These are phyloP conservation scores for Ips typographus DNA, from an alignment of 1,140 invertebrate genomes.

Conservation along the genomic window DNA sequence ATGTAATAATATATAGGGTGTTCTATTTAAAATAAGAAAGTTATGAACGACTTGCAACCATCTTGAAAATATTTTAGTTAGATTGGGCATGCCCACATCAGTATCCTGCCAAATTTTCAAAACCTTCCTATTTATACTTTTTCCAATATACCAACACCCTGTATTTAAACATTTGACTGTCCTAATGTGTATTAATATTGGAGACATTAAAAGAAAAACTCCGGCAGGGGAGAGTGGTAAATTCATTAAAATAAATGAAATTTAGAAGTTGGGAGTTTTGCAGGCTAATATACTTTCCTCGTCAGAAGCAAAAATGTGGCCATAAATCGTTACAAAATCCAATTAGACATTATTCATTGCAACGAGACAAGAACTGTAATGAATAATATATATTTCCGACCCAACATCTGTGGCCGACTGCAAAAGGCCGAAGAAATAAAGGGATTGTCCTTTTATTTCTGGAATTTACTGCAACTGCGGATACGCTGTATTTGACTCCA, in stretches of 20 bases:
- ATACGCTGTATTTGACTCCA: slow-evolving; percentile 26
- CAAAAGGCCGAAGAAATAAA: slow-evolving; percentile 44
- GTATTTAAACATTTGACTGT: too few relatives aligned
- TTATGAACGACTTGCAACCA: too few relatives aligned
- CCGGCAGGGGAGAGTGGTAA: slow-evolving; percentile 12
- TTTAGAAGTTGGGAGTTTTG: slow-evolving; percentile 31
- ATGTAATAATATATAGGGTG: too few relatives aligned
- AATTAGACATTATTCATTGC: slow-evolving; percentile 40
- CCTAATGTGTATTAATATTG: background rate
- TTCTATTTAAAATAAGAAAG: too few relatives aligned
- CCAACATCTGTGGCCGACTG: slow-evolving; percentile 45
- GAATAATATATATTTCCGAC: slow-evolving; percentile 45
- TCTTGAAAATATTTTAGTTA: too few relatives aligned
- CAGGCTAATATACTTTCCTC: slow-evolving; percentile 36
- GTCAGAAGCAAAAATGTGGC: slow-evolving; percentile 38
- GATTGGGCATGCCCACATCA: too few relatives aligned
- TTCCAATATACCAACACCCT: too few relatives aligned
- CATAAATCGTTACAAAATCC: slow-evolving; percentile 39
- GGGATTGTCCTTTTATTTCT: slow-evolving; percentile 45
- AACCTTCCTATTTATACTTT: too few relatives aligned
- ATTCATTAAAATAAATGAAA: slow-evolving; percentile 39
- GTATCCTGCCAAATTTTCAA: too few relatives aligned
- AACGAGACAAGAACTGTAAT: slow-evolving; percentile 39
- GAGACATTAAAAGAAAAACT: slow-evolving; percentile 5
- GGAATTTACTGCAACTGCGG: slow-evolving; percentile 39